Evolutionary conservation across 2,797 vertebrate genomes (phyloP), one percentile per base, ranked within the genome.

Genomic region (Falco peregrinus): DNA sequence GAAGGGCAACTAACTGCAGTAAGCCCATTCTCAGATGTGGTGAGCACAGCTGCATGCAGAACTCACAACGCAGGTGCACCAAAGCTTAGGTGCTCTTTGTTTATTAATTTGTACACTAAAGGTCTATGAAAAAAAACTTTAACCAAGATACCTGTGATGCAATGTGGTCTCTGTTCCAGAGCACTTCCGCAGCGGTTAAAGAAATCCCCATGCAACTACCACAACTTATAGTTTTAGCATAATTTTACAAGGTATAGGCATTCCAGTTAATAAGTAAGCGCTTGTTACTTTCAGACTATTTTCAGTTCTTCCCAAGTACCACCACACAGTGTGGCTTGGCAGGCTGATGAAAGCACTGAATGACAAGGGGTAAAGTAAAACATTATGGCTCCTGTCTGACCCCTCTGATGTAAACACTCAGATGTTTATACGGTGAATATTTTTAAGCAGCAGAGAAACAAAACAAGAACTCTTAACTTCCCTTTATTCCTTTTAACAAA

Each of bases 381-480:
- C 45, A 39, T 70, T 67, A 69, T 6, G 67, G 75, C 84, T 95
- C 77, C 77, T 75, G 5, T 71, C 65, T 91, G 82, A 73, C 65
- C 41, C 28, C 59, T 25, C 77, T 56, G 70, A 93, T 69, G 31
- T 87, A 95, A 95, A 90, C 70, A 76, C 20, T 79, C 43, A 48
- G 17, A 48, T 94, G 84, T 96, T 96, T 96, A 89, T 12, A 85
- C 1, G 13, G 28, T 28, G 37, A 94, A 24, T 87, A 85, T 50
- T 94, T 90, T 94, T 45, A 89, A 87, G 60, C 16, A 81, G 77
- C 45, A 87, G 31, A 84, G 86, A 93, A 96, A 87, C 35, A 87
- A 91, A 69, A 28, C 31, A 68, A 73, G 63, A 89, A 63, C n/a
- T 69, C 37, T 26, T 24, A 80, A 84, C 87, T 95, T 91, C 82